phyloP scores from a whole-genome alignment of 2,113 vertebrate species.

The Phyllostomus discolor region DNA sequence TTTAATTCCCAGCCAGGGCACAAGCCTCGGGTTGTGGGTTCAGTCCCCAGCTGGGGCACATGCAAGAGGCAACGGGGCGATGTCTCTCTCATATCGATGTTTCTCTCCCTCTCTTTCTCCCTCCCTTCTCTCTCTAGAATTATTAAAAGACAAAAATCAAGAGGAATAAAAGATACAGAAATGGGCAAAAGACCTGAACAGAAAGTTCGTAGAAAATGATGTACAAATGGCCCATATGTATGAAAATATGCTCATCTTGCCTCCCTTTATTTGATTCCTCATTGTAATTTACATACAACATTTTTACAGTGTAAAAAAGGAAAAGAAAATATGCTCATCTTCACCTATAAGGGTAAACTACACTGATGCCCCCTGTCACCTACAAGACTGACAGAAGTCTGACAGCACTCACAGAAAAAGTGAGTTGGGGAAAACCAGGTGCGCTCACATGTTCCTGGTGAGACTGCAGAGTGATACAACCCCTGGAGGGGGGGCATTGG shows the following conservation, averaged over 20 bases:
- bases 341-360: neutral
- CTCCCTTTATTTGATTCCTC: too few species aligned
- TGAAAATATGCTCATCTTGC: neutral
- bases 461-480: neutral
- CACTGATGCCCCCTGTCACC: neutral
- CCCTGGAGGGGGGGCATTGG: too few species aligned
- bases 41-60: too few species aligned
- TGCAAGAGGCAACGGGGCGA: too few species aligned
- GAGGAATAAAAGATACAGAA: neutral
- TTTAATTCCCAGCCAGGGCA: too few species aligned
- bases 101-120: too few species aligned
- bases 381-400: neutral
- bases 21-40: too few species aligned
- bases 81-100: too few species aligned
- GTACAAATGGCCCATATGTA: neutral
- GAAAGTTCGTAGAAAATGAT: neutral
- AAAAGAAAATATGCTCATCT: neutral
- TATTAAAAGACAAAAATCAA: neutral
- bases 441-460: rapidly evolving
- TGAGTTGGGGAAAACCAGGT: neutral
- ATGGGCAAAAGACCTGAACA: neutral
- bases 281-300: too few species aligned
- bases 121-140: too few species aligned
- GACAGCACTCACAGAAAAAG: neutral
- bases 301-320: too few species aligned